A percentile compares a stretch with the other conserved stretches of the same genome.
These are phyloP conservation scores for Tor tambroides DNA, from an alignment of 2,113 vertebrate species.

Conservation along the genomic window DNA sequence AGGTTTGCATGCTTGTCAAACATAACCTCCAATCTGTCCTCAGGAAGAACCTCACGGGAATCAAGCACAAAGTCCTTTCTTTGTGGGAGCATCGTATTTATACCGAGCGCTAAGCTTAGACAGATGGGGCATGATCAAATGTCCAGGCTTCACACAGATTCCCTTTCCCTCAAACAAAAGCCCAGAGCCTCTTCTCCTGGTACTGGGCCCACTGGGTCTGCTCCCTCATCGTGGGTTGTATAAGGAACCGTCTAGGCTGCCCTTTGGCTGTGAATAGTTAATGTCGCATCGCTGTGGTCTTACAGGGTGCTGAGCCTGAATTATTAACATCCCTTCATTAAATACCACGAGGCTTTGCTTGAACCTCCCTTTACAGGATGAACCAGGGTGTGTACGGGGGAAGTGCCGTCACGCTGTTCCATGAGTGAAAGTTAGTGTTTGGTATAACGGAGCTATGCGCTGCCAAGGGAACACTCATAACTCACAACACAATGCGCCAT, in stretches of 20 bases:
- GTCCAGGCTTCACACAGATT: conserved; percentile 53
- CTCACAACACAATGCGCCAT: background rate
- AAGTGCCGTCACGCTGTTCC: conserved; percentile 22
- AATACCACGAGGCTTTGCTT: conserved; percentile 61
- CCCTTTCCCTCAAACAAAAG: conserved; percentile 54
- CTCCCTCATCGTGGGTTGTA: conserved; percentile 37
- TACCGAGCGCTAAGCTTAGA: conserved; percentile 27
- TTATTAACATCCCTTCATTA: conserved; percentile 73
- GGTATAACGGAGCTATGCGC: background rate
- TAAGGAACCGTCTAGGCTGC: conserved; percentile 53
- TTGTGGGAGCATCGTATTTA: background rate
- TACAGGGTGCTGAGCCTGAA: conserved; percentile 65
- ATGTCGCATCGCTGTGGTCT: conserved; percentile 63
- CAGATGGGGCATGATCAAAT: conserved; percentile 59
- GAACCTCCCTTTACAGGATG: background rate
- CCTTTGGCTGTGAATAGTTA: conserved; percentile 69
- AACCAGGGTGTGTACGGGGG: conserved; percentile 18
- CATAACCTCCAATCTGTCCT: background rate
- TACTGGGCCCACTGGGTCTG: conserved; percentile 36
- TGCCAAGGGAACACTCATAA: conserved; percentile 26
- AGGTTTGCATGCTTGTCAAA: conserved; percentile 8
- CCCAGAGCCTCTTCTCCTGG: conserved; percentile 28
- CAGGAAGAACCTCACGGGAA: background rate
- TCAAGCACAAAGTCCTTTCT: conserved; percentile 5
- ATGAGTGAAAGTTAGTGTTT: conserved; percentile 56